phyloP scores from a whole-genome alignment of 1,140 invertebrate species.

The Sinonovacula constricta region DNA sequence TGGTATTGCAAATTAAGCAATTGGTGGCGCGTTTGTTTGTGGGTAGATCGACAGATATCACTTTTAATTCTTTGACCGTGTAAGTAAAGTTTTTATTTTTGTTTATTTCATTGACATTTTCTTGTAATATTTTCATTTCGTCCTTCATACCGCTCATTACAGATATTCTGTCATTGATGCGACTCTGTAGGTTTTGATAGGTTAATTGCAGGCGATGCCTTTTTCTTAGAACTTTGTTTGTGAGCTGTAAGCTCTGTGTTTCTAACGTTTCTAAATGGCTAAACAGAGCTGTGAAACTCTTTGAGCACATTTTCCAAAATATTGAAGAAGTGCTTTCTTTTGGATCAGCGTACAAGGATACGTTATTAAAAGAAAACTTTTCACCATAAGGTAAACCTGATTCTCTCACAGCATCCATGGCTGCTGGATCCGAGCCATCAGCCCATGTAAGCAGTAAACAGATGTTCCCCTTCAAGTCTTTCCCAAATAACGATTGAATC shows the following conservation, averaged over 20 bases:
- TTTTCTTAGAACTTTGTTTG: neutral
- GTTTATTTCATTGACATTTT: neutral
- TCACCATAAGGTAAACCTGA: neutral
- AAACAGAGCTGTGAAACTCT: constrained; percentile 33
- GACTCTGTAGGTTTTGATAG: neutral
- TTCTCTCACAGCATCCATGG: neutral
- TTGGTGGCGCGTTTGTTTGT: neutral
- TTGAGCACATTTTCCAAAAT: constrained; percentile 49
- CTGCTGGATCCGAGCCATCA: neutral
- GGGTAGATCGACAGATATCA: neutral
- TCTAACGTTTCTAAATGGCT: too few relatives aligned
- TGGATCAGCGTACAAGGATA: neutral
- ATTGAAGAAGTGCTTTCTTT: constrained; percentile 10
- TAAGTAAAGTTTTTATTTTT: neutral
- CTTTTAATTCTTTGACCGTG: neutral
- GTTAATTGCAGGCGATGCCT: neutral
- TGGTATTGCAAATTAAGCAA: constrained; percentile 1
- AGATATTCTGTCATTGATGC: neutral
- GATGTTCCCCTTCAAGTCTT: constrained; percentile 8
- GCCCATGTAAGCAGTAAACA: constrained; percentile 1
- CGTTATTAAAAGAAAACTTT: constrained; percentile 2
- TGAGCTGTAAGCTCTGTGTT: neutral
- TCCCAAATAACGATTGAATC: neutral
- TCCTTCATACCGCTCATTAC: neutral
- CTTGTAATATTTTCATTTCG: neutral